Percentiles rank a stretch among this genome's conserved stretches.
Evolutionary conservation across 92 coral and sea anemone genomes (phyloP).

Genomic region (Umimayanthus kanabou): DNA sequence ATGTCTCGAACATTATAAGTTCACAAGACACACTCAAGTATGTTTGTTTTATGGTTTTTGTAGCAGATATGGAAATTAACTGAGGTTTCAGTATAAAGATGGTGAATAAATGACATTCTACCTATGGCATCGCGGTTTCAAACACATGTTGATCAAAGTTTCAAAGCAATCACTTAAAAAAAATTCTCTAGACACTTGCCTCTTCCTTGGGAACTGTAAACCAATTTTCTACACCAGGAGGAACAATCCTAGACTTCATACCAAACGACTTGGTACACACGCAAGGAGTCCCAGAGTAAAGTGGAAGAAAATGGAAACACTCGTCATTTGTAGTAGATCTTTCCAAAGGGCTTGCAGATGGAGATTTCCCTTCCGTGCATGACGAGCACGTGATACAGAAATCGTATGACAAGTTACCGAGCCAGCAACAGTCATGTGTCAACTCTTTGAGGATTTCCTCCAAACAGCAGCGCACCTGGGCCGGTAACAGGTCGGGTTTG

Average conservation of each 20-base stretch:
- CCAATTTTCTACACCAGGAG: constrained; percentile 47
- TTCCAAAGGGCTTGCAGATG: constrained; percentile 9
- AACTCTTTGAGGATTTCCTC: constrained; percentile 40
- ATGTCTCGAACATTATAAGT: too few species aligned
- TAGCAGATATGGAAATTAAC: too few species aligned
- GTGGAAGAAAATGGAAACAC: constrained; percentile 40
- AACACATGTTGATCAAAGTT: neutral
- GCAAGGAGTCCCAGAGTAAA: constrained; percentile 11
- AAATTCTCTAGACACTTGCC: neutral
- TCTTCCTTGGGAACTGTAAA: constrained; percentile 4
- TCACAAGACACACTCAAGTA: too few species aligned
- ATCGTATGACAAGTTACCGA: constrained; percentile 48
- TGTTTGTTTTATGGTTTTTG: too few species aligned
- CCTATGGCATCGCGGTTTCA: neutral
- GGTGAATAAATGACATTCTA: too few species aligned
- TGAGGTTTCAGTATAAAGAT: too few species aligned
- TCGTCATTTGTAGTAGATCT: constrained; percentile 26
- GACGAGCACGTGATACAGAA: constrained; percentile 43
- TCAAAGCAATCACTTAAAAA: too few species aligned
- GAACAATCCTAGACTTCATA: constrained; percentile 33
- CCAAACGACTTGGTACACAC: constrained; percentile 50
- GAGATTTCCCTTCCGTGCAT: neutral
- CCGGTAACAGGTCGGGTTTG: too few species aligned
- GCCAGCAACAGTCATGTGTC: constrained; percentile 50
- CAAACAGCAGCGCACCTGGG: constrained; percentile 32